These are phyloP conservation scores for Palythoa caribaeorum DNA, from an alignment of 92 coral and sea anemone species.

Conservation along the genomic window DNA sequence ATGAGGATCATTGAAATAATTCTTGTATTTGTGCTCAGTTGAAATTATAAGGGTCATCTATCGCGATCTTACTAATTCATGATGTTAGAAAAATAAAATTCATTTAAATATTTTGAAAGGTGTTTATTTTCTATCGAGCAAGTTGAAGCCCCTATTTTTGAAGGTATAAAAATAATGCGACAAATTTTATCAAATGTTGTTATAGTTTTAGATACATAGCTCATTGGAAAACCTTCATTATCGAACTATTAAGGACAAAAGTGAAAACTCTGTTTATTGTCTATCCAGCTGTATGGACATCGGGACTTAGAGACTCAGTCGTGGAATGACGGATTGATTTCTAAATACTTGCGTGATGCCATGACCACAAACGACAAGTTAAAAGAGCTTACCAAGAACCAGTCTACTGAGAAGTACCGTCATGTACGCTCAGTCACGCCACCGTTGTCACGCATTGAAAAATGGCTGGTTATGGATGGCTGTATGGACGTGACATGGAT, in stretches of 20 bases:
- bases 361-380: slow-evolving; percentile 66
- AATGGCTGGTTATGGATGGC: slow-evolving; percentile 97
- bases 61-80: too few relatives aligned
- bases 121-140: too few relatives aligned
- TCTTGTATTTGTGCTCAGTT: neutral
- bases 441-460: slow-evolving; percentile 71
- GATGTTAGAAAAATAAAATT: neutral
- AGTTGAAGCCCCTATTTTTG: too few relatives aligned
- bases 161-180: too few relatives aligned
- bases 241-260: neutral
- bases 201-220: too few relatives aligned
- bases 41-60: neutral
- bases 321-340: slow-evolving; percentile 92
- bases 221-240: too few relatives aligned
- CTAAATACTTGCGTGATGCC: slow-evolving; percentile 89
- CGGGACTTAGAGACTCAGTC: slow-evolving; percentile 63
- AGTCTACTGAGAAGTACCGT: slow-evolving; percentile 78
- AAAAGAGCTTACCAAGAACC: slow-evolving; percentile 60
- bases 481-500: slow-evolving; percentile 89
- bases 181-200: too few relatives aligned
- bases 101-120: neutral
- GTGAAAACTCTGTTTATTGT: neutral
- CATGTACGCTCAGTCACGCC: slow-evolving; percentile 73
- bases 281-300: slow-evolving; percentile 79
- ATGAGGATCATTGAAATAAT: neutral